These are phyloP conservation scores for Prionace glauca DNA, from an alignment of 2,797 vertebrate species.

Conservation along the genomic window DNA sequence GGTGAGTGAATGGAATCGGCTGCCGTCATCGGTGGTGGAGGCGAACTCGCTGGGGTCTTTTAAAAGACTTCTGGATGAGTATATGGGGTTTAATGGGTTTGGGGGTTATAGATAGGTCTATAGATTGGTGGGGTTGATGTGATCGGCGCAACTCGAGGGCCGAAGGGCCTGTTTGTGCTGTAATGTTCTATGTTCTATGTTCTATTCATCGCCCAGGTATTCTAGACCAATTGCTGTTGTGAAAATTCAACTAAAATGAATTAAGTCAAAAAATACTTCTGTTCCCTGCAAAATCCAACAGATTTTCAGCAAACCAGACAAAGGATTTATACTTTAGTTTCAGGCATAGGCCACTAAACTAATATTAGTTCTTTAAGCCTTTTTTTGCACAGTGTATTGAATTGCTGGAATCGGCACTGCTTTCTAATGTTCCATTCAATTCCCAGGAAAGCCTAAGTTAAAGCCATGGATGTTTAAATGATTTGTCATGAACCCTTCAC, in stretches of 20 bases:
- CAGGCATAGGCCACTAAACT: neutral
- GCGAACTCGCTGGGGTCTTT: no score
- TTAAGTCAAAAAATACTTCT: neutral
- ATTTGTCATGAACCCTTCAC: neutral
- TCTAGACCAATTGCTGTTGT: no score
- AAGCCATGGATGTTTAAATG: neutral
- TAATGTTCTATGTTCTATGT: no score
- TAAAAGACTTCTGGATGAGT: no score
- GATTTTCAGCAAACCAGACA: neutral
- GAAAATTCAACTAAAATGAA: neutral
- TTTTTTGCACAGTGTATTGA: neutral
- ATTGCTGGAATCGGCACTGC: neutral
- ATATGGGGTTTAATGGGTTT: no score
- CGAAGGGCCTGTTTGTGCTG: no score
- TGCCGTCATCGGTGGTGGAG: no score
- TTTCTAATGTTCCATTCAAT: neutral
- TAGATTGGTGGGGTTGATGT: no score
- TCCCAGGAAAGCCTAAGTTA: neutral
- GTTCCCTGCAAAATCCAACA: neutral
- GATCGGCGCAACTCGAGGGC: no score
- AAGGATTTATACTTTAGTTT: slow-evolving; percentile 17
- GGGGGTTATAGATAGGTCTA: no score
- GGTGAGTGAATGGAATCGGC: no score
- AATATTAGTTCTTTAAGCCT: neutral
- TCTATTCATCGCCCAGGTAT: neutral